These are phyloP conservation scores for Tuberolachnus salignus DNA, from an alignment of 2,888 invertebrate species.

Conservation along the genomic window DNA sequence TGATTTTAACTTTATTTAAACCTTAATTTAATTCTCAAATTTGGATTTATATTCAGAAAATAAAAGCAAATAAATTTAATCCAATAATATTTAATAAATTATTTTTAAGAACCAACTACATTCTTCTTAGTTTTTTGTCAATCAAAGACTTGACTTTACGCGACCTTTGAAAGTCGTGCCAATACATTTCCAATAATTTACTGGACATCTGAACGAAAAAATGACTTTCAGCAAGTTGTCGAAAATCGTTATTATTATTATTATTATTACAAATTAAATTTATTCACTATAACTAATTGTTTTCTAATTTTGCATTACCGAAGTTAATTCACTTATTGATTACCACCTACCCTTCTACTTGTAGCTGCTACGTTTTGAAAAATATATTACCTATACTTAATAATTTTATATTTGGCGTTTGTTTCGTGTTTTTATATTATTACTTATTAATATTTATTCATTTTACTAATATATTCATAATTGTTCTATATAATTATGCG, in stretches of 20 bases:
- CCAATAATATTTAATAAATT: no score
- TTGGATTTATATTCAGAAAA: no score
- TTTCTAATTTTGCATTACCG: background rate
- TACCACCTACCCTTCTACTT: constrained; percentile 6
- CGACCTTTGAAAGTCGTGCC: constrained; percentile 60
- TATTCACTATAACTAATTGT: no score
- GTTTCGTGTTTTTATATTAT: constrained; percentile 19
- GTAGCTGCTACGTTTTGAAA: constrained; percentile 39
- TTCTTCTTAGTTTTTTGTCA: no score
- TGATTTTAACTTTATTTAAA: no score
- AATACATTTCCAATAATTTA: constrained; percentile 70
- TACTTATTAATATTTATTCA: background rate
- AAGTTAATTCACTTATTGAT: constrained; percentile 1
- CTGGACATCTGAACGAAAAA: constrained; percentile 73
- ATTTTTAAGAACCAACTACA: no score
- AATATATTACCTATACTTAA: constrained; percentile 17
- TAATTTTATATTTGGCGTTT: constrained; percentile 28
- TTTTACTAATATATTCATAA: background rate
- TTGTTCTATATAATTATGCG: background rate
- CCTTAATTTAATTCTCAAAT: no score
- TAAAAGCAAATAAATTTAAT: no score
- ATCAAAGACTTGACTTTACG: constrained; percentile 59
- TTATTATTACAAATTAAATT: no score
- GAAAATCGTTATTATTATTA: background rate
- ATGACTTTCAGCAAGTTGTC: background rate